Evolutionary conservation across 92 coral and sea anemone species (phyloP).

Genomic region (Zoanthus sansibaricus): DNA sequence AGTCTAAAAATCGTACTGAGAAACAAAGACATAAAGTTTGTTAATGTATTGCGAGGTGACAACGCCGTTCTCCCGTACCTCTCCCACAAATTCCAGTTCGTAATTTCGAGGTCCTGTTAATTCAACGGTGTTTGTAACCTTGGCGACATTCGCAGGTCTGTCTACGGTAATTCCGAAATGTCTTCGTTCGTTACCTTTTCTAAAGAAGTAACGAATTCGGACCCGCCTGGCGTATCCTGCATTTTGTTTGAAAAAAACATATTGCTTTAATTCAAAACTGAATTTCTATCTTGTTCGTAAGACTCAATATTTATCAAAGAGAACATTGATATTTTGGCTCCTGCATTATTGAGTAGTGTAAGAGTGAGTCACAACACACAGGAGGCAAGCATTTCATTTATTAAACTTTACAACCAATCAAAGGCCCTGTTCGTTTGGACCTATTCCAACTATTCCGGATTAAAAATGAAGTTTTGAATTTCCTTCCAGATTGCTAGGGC

Average conservation of each 20-base stretch:
- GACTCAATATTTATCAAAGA: too few relatives aligned
- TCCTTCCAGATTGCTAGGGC: too few relatives aligned
- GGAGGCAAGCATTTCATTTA: too few relatives aligned
- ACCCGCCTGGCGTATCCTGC: slow-evolving; percentile 67
- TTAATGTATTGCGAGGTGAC: slow-evolving; percentile 72
- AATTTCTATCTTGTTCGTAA: too few relatives aligned
- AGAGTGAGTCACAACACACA: too few relatives aligned
- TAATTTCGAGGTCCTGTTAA: slow-evolving; percentile 50
- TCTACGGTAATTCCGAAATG: slow-evolving; percentile 54
- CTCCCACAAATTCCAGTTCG: slow-evolving; percentile 68
- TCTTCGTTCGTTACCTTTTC: slow-evolving; percentile 53
- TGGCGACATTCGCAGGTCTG: slow-evolving; percentile 21
- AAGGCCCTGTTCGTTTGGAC: too few relatives aligned
- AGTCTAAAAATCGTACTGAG: slow-evolving; percentile 48
- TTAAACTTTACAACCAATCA: too few relatives aligned
- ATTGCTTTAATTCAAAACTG: too few relatives aligned
- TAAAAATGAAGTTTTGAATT: too few relatives aligned
- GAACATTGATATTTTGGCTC: too few relatives aligned
- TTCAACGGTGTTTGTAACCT: slow-evolving; percentile 32
- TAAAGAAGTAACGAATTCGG: slow-evolving; percentile 56
- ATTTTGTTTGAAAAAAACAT: background rate
- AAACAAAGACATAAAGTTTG: slow-evolving; percentile 67
- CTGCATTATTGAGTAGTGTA: too few relatives aligned
- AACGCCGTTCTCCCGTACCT: slow-evolving; percentile 49
- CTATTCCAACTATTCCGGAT: too few relatives aligned